Evolutionary conservation across 2,888 invertebrate species (phyloP).

Genomic region (Leptura quadrifasciata): DNA sequence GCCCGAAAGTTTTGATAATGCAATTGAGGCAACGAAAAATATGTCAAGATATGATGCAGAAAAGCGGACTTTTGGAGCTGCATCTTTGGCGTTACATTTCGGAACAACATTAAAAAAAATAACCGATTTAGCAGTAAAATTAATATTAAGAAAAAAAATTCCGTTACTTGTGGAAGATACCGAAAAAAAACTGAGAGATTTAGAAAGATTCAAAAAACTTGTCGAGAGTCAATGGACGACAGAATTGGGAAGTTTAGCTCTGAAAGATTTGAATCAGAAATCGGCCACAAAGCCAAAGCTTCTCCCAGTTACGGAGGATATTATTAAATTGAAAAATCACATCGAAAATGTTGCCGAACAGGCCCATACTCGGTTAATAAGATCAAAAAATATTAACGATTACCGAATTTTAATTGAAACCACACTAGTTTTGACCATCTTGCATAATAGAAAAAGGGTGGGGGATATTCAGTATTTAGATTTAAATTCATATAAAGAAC

Average conservation of each 20-base stretch:
- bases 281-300: constrained; percentile 28
- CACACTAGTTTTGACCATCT: constrained; percentile 45
- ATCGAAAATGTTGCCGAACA: constrained; percentile 54
- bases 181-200: constrained; percentile 33
- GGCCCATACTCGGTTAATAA: constrained; percentile 35
- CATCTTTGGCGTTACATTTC: constrained; percentile 48
- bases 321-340: constrained; percentile 55
- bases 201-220: constrained; percentile 38
- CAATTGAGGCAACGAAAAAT: constrained; percentile 21
- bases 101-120: constrained; percentile 49
- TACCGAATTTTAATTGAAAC: constrained; percentile 48
- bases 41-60: constrained; percentile 41
- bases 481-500: constrained; percentile 41
- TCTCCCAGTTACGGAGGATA: constrained; percentile 47
- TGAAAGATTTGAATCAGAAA: constrained; percentile 41
- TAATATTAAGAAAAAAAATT: constrained; percentile 50
- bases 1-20: background rate
- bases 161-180: constrained; percentile 18
- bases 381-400: constrained; percentile 24
- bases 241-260: constrained; percentile 48
- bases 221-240: constrained; percentile 46
- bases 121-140: constrained; percentile 47
- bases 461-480: no score
- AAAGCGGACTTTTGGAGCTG: constrained; percentile 50
- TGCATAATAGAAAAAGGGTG: constrained; percentile 53